A percentile compares a stretch with the other conserved stretches of the same genome.
Conservation (phyloP, 2,888 invertebrate species). For the Monoplex corrugatus region DNA sequence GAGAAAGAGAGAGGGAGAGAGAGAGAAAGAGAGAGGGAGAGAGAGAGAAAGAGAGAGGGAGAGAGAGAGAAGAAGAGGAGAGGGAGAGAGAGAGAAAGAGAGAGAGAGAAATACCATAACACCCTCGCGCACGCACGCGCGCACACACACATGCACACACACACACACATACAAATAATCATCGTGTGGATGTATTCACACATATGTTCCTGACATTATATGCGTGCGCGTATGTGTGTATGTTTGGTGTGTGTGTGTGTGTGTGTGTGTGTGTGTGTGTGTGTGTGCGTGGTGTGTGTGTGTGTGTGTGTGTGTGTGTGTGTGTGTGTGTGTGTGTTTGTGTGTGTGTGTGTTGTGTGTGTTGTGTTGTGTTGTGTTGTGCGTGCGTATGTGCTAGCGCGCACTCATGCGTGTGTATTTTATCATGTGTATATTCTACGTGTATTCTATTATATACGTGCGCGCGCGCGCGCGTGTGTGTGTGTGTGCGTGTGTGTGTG, state of each 20-base stretch:
- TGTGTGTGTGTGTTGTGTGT: background rate
- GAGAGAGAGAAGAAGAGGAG: background rate
- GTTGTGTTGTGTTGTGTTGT: background rate
- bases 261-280: background rate
- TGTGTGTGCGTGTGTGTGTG: slow-evolving; percentile 23
- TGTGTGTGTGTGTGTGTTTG: too few relatives aligned
- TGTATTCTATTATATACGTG: background rate
- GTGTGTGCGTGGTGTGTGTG: too few relatives aligned
- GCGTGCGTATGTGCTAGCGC: background rate
- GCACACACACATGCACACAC: background rate
- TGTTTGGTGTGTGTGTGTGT: background rate
- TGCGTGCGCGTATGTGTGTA: background rate
- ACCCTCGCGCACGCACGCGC: too few relatives aligned
- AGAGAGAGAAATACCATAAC: background rate
- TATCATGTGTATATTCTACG: background rate
- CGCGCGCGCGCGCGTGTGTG: slow-evolving; percentile 10
- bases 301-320: too few relatives aligned
- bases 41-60: background rate
- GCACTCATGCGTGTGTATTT: background rate
- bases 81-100: too few relatives aligned
- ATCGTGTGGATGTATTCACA: background rate
- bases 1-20: background rate
- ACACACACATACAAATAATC: background rate
- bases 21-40: slow-evolving; percentile 2
- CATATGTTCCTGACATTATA: background rate